phyloP scores from a whole-genome alignment of 2,113 vertebrate species.

The Silurus glanis region DNA sequence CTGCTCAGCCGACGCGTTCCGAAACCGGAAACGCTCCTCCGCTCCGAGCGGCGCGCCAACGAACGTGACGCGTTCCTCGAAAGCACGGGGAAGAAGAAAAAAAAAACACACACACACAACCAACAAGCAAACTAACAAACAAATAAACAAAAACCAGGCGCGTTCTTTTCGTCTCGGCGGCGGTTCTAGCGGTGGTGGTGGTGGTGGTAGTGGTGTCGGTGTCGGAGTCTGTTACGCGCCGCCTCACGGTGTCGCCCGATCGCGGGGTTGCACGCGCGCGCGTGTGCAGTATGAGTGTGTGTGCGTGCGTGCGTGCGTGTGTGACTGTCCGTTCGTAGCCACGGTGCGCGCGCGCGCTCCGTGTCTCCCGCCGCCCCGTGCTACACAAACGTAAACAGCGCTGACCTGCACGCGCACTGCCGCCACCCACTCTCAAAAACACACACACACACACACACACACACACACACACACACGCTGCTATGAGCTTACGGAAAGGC shows the following conservation, averaged over 20 bases:
- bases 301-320: neutral
- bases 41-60: neutral
- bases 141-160: neutral
- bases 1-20: conserved; percentile 11
- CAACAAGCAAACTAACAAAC: neutral
- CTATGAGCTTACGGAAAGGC: neutral
- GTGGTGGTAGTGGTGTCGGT: neutral
- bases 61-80: conserved; percentile 20
- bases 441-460: neutral
- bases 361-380: conserved; percentile 30
- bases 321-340: neutral
- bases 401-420: conserved; percentile 48
- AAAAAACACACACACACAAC: neutral
- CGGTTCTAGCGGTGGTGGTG: neutral
- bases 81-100: neutral
- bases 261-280: conserved; percentile 15
- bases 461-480: neutral
- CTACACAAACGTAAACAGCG: conserved; percentile 53
- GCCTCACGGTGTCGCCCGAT: conserved; percentile 25
- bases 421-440: neutral
- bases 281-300: neutral
- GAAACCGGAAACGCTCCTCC: neutral
- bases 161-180: neutral
- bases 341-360: conserved; percentile 12
- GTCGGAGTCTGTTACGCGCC: conserved; percentile 26